Conservation (phyloP, 2,888 invertebrate genomes). For the Eupithecia inturbata region DNA sequence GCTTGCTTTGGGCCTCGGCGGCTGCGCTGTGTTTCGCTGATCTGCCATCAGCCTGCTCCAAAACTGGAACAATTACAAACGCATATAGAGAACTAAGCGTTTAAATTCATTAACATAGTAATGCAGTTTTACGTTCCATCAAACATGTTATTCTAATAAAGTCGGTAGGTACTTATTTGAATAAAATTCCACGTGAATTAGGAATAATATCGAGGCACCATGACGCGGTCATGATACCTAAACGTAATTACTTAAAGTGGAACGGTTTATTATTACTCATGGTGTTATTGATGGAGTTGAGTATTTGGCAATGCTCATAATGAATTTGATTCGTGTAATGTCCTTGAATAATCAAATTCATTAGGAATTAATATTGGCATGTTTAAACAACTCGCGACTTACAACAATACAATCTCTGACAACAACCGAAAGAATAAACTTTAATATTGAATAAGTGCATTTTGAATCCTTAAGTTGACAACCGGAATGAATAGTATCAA, state of each 20-base stretch:
- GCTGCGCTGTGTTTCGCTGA: constrained; percentile 60
- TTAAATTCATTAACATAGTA: background rate
- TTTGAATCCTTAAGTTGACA: background rate
- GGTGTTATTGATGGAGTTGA: background rate
- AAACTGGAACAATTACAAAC: constrained; percentile 69
- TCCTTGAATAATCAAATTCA: background rate
- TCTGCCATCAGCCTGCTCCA: constrained; percentile 72
- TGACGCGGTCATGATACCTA: background rate
- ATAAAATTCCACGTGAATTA: background rate
- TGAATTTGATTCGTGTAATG: background rate
- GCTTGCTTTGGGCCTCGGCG: constrained; percentile 66
- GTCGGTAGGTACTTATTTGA: background rate
- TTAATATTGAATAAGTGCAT: background rate
- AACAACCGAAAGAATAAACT: background rate
- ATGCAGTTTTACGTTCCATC: background rate
- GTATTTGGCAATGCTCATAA: background rate
- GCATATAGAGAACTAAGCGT: background rate
- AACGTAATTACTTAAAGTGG: background rate
- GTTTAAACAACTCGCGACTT: background rate
- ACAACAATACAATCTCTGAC: background rate
- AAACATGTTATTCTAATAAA: constrained; percentile 12
- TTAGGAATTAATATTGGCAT: background rate
- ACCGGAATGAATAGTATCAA: background rate
- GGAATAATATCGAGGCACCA: background rate
- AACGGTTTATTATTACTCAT: background rate